Conservation (phyloP, 2,797 vertebrate genomes). For the Tenualosa ilisha region DNA sequence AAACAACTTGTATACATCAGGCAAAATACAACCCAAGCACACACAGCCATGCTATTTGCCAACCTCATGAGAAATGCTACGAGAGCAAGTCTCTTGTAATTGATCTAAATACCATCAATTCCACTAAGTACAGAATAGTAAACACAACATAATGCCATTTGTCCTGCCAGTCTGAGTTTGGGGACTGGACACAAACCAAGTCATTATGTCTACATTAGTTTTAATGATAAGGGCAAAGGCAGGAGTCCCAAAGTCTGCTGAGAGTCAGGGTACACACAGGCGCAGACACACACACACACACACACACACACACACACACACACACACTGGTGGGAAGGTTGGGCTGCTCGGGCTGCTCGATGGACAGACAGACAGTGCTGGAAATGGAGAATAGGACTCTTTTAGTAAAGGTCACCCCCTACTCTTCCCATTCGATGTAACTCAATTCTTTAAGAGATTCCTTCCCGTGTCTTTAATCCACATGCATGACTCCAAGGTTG, state of each 20-base stretch:
- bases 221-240: constrained; percentile 50
- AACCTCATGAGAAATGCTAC: not conserved
- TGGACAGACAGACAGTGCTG: not conserved
- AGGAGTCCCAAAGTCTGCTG: constrained; percentile 37
- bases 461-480: constrained; percentile 40
- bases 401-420: constrained; percentile 21
- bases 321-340: not conserved
- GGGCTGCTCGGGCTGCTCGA: too few species aligned
- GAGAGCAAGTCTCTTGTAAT: not conserved
- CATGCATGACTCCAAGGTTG: constrained; percentile 1
- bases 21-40: not conserved
- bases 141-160: not conserved
- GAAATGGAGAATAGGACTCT: constrained; percentile 11
- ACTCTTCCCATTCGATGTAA: constrained; percentile 6
- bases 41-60: not conserved
- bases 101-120: not conserved
- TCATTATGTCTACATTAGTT: constrained; percentile 17
- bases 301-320: not conserved
- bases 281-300: not conserved
- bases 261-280: not conserved
- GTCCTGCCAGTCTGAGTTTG: not conserved
- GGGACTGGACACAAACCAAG: not conserved
- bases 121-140: not conserved
- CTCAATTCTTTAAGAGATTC: constrained; percentile 27
- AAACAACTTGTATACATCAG: not conserved